phyloP scores from a whole-genome alignment of 2,888 invertebrate species.

The Drosophila niveifrons region DNA sequence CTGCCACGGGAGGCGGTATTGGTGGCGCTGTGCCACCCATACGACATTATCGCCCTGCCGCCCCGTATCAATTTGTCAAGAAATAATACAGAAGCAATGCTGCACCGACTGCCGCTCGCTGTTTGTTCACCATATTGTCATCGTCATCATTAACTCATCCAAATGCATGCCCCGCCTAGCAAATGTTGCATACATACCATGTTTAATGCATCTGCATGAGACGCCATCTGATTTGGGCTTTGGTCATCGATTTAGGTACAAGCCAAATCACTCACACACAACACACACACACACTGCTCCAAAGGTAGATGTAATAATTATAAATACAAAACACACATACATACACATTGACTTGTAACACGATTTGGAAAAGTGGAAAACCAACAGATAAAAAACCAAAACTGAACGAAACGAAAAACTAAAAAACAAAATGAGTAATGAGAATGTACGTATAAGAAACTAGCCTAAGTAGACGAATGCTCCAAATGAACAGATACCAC shows the following conservation, averaged over 20 bases:
- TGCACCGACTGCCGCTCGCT: conserved; percentile 71
- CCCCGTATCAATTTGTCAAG: conserved; percentile 83
- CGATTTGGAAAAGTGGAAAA: conserved; percentile 52
- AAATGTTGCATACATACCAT: conserved; percentile 37
- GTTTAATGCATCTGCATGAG: conserved; percentile 48
- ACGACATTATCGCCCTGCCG: conserved; percentile 81
- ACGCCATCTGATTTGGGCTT: conserved; percentile 52
- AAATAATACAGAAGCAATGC: conserved; percentile 81
- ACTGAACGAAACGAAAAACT: conserved; percentile 45
- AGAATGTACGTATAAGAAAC: conserved; percentile 70
- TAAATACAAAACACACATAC: conserved; percentile 48
- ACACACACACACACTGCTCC: conserved; percentile 63
- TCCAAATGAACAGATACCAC: conserved; percentile 61
- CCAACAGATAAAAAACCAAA: conserved; percentile 37
- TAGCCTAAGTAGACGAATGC: conserved; percentile 81
- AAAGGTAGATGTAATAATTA: conserved; percentile 81
- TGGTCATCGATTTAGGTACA: conserved; percentile 42
- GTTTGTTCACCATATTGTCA: conserved; percentile 70
- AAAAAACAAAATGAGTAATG: conserved; percentile 58
- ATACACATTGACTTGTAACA: conserved; percentile 66
- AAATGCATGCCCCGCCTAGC: conserved; percentile 62
- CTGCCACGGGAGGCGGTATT: conserved; percentile 70
- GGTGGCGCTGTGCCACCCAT: conserved; percentile 75
- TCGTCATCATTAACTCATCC: conserved; percentile 36
- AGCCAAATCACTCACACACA: conserved; percentile 36